Percentiles rank a stretch among this genome's conserved stretches.
These are phyloP conservation scores for Lochmaea crataegi DNA, from an alignment of 2,888 invertebrate genomes.

Conservation along the genomic window DNA sequence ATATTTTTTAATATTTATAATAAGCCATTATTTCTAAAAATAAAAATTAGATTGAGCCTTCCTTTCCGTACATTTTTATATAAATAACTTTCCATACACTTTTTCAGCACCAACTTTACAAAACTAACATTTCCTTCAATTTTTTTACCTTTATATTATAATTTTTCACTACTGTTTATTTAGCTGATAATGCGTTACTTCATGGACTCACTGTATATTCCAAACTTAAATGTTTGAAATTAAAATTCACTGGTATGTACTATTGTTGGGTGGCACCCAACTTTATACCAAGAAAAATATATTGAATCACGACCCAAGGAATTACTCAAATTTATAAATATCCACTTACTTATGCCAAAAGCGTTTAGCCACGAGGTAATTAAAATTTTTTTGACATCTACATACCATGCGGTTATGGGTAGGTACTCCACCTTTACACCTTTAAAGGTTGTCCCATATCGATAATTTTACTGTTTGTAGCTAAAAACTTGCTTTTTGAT, in stretches of 20 bases:
- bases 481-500: no score
- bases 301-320: neutral
- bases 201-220: neutral
- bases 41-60: no score
- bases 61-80: no score
- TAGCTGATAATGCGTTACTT: no score
- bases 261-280: neutral
- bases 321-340: slow-evolving; percentile 1
- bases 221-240: neutral
- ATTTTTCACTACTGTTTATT: no score
- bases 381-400: neutral
- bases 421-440: neutral
- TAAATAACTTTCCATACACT: no score
- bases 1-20: no score
- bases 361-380: neutral
- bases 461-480: neutral
- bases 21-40: no score
- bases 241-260: neutral
- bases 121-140: no score
- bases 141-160: no score
- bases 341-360: neutral
- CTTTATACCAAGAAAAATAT: neutral
- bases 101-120: no score
- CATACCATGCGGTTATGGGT: no score
- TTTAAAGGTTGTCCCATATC: neutral